These are phyloP conservation scores for Agrochola lychnidis DNA, from an alignment of 2,888 invertebrate genomes.

Conservation along the genomic window DNA sequence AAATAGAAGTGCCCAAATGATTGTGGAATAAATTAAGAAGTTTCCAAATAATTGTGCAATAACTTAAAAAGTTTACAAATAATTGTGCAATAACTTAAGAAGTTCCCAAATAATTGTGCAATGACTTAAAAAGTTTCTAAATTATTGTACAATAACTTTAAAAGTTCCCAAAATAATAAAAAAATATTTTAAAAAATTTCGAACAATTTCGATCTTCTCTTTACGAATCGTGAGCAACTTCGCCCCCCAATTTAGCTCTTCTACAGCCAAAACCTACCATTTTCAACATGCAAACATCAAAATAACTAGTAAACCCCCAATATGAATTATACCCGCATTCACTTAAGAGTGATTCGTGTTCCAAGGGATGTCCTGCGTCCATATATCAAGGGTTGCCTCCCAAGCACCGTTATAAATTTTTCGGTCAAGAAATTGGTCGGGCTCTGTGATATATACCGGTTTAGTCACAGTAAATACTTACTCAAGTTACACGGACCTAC, in stretches of 20 bases:
- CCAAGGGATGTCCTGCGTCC: conserved; percentile 71
- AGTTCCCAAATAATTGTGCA: background rate
- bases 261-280: background rate
- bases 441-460: conserved; percentile 81
- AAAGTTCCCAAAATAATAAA: background rate
- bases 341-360: conserved; percentile 60
- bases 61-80: background rate
- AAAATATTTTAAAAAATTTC: background rate
- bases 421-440: conserved; percentile 89
- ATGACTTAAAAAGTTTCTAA: background rate
- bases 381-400: conserved; percentile 77
- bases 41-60: background rate
- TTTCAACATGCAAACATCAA: conserved; percentile 3
- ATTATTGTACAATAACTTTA: background rate
- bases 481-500: conserved; percentile 76
- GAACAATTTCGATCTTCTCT: background rate
- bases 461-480: conserved; percentile 81
- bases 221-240: background rate
- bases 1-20: background rate
- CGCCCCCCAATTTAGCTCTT: background rate
- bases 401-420: conserved; percentile 87
- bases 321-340: conserved; percentile 67
- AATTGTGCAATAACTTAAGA: background rate
- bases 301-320: conserved; percentile 37
- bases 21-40: background rate